Base-by-base conservation (phyloP, 2,797 vertebrate genomes). In the Neomorphus geoffroyi region DNA sequence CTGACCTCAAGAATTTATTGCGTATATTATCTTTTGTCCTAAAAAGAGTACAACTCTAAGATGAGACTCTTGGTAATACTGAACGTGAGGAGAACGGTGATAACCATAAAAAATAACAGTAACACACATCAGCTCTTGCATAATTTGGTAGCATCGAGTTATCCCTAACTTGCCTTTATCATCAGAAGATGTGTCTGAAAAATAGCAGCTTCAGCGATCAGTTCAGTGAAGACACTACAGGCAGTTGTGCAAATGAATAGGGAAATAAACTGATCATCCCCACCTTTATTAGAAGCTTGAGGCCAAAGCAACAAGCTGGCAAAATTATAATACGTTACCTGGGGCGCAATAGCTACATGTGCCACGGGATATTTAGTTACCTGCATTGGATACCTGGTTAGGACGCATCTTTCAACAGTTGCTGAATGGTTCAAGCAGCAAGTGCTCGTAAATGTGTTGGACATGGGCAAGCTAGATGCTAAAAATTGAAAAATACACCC, bases 301-400 rank as follows among this genome's bases (percentile, higher is more conserved):
- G 65, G 41, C 6, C 46, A 58, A 15, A 67, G 17, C 45, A 81
- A 23, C 3, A 32, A 65, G 28, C 5, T 21, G 35, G 17, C 12
- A 53, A 16, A 45, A 64, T 23, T 11, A 17, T 23, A 17, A 32
- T 2, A 9, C 0, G 1, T 24, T 8, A 50, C 11, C 32, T 4
- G 39, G 27, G 15, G 11, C 41, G 14, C 0, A 3, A 51, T 3
- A 5, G 26, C 12, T 67, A 9, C 23, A 4, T 7, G 8, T 2
- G 16, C 10, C 64, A 43, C 18, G 15, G 12, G 35, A n/a, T 17
- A 7, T 32, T 26, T 4, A 18, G 13, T 13, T n/a, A 51, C 39
- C n/a, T 41, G 30, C 57, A 56, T 0, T 37, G 19, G 19, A 54
- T 48, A 77, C 6, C n/a, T 26, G 15, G 14, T 51, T 35, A 39